phyloP scores from a whole-genome alignment of 1,140 invertebrate genomes.

The Drosophila yakuba region DNA sequence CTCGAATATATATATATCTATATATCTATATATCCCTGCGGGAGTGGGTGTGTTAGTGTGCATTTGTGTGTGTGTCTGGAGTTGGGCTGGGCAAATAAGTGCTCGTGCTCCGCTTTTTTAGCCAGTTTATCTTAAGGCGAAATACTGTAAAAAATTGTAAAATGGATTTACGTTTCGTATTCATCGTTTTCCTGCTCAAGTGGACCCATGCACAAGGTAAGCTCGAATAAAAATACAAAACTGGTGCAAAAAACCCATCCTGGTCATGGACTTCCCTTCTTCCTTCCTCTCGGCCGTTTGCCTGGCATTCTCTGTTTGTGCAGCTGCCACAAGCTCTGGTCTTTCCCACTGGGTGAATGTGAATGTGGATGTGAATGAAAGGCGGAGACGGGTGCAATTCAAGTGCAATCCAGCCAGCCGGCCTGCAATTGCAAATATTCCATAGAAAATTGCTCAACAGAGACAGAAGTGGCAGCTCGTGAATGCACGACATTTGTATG shows the following conservation, averaged over 20 bases:
- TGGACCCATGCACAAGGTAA: conserved; percentile 84
- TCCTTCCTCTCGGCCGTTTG: conserved; percentile 39
- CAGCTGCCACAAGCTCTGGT: conserved; percentile 49
- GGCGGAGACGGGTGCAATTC: conserved; percentile 8
- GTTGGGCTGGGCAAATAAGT: conserved; percentile 71
- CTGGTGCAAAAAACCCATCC: conserved; percentile 31
- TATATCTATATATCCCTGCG: conserved; percentile 6
- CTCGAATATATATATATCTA: conserved; percentile 34
- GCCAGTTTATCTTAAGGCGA: conserved; percentile 80
- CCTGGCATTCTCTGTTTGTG: conserved; percentile 74
- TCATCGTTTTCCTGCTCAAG: conserved; percentile 84
- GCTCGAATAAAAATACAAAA: conserved; percentile 39
- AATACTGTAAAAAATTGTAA: conserved; percentile 78
- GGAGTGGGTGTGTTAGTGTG: conserved; percentile 24
- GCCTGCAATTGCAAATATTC: conserved; percentile 71
- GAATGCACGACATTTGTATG: conserved; percentile 36
- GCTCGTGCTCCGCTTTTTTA: conserved; percentile 77
- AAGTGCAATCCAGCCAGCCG: conserved; percentile 67
- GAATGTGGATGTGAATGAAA: neutral
- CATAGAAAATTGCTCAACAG: conserved; percentile 71
- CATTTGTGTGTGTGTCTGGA: conserved; percentile 26
- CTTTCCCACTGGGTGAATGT: neutral
- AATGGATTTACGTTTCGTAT: conserved; percentile 84
- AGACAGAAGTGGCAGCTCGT: conserved; percentile 31
- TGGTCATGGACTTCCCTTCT: conserved; percentile 22